phyloP scores from a whole-genome alignment of 2,113 vertebrate species.

The Hyla sarda region DNA sequence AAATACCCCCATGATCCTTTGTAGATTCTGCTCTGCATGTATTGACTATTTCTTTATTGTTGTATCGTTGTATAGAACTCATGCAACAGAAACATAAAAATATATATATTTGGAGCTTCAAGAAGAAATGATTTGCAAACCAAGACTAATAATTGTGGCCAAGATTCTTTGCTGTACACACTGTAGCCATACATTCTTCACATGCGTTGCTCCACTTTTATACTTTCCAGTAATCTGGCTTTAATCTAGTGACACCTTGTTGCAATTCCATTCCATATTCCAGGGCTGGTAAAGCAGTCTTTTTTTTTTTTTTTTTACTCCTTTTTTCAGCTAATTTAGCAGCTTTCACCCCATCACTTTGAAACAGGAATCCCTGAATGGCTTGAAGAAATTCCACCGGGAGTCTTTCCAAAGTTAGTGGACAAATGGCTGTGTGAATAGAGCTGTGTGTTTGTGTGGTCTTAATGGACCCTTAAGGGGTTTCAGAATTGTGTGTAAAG shows the following conservation, averaged over 20 bases:
- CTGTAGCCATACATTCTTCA: background rate
- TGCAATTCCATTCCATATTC: background rate
- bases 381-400: background rate
- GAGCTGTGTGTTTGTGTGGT: conserved; percentile 13
- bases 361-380: background rate
- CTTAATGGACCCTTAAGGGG: background rate
- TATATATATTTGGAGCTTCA: too few species aligned
- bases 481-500: background rate
- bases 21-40: too few species aligned
- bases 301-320: background rate
- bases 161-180: background rate
- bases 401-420: background rate
- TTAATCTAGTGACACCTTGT: conserved; percentile 42
- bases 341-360: conserved; percentile 21
- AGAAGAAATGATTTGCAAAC: background rate
- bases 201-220: background rate
- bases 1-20: too few species aligned
- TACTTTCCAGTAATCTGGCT: background rate
- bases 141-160: background rate
- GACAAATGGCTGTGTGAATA: background rate
- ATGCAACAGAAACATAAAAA: too few species aligned
- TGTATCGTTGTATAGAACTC: too few species aligned
- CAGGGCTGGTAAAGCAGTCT: background rate
- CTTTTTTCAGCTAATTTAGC: background rate
- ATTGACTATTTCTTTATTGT: too few species aligned